Base-by-base conservation (phyloP, 2,888 invertebrate species). In the Danaus chrysippus region DNA sequence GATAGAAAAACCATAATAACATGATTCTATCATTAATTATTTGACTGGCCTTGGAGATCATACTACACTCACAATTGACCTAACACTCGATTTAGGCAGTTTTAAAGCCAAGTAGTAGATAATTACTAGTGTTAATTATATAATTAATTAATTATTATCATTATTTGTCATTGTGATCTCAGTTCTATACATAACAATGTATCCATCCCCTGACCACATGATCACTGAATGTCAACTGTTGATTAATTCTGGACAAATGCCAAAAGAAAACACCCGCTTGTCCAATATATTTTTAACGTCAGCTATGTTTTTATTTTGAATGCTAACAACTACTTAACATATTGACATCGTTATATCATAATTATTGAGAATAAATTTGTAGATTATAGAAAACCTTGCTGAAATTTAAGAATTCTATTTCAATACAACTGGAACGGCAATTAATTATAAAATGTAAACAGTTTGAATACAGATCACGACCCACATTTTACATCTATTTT, bases 241-340 rank as follows among this genome's bases (percentile, higher is more conserved):
- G 23, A 34, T 34, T 34, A 34, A 34, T 34, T 34, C 23, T 77
- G 75, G 76, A 73, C 66, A 59, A 61, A 69, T 68, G 74, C 73
- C 71, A 72, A 65, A 65, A 71, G 67, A 70, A 68, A 69, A 70
- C 49, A 55, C 63, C 44, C 63, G 63, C 9, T 42, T 58, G 42
- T 54, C 53, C 54, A 42, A 41, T 62, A 56, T 23, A 54, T 49
- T 49, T 49, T 49, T 49, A 49, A 49, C 17, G 5, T 10, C 10
- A 49, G 17, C 49, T 11, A 17, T 49, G 49, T 49, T 49, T 49
- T 49, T 49, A 49, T 49, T 49, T 49, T 49, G 17, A 49, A 49
- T 49, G 49, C 49, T 17, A 34, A 34, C 23, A 34, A 34, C 23
- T 34, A 34, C 23, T 6, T 8, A 34, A 34, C 23, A 34, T 34